Conservation (phyloP, 2,113 vertebrate species). For the Gadus macrocephalus region DNA sequence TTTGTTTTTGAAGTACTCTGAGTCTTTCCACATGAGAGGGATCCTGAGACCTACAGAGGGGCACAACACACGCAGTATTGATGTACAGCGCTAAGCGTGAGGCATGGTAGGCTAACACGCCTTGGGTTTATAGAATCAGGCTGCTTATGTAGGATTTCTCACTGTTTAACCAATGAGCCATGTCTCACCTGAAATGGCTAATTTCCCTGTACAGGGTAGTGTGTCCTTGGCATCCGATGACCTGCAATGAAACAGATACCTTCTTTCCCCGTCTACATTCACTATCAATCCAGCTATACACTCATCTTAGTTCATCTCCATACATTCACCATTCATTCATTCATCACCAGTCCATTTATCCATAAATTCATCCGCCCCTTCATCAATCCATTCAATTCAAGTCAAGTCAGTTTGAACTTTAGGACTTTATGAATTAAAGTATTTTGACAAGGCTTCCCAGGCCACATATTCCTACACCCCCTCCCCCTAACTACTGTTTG, state of each 20-base stretch:
- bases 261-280: not conserved
- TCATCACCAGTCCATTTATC: too few species aligned
- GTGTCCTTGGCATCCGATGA: constrained; percentile 67
- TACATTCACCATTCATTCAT: too few species aligned
- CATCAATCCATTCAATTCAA: too few species aligned
- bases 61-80: not conserved
- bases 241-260: constrained; percentile 50
- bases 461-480: too few species aligned
- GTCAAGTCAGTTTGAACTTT: too few species aligned
- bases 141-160: too few species aligned
- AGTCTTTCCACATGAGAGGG: constrained; percentile 95
- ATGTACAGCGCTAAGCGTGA: not conserved
- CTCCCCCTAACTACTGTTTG: too few species aligned
- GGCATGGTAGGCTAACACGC: not conserved
- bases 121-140: too few species aligned
- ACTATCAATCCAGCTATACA: constrained; percentile 44
- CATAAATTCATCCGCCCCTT: too few species aligned
- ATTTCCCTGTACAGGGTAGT: constrained; percentile 69
- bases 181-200: constrained; percentile 78
- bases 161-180: not conserved
- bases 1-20: constrained; percentile 92
- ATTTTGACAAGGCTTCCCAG: too few species aligned
- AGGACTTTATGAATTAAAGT: too few species aligned
- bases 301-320: too few species aligned
- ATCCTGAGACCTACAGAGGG: constrained; percentile 80